Evolutionary conservation across 2,888 invertebrate genomes (phyloP).

Genomic region (Drepana falcataria): DNA sequence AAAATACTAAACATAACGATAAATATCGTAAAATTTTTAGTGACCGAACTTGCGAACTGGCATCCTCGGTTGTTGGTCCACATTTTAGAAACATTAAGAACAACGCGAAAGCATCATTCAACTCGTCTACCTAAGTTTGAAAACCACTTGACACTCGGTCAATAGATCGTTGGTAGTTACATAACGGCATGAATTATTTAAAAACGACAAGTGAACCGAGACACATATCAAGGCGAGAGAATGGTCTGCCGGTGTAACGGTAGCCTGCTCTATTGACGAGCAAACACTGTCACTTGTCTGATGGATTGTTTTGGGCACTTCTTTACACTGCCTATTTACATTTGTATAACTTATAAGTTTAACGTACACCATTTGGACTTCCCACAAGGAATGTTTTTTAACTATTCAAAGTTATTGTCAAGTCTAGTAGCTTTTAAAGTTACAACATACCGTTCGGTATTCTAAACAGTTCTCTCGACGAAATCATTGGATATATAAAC

Average conservation of each 20-base stretch:
- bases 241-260: background rate
- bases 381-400: conserved; percentile 8
- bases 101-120: no score
- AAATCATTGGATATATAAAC: no score
- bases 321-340: conserved; percentile 13
- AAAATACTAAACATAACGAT: no score
- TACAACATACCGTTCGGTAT: background rate
- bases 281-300: conserved; percentile 24
- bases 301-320: conserved; percentile 35
- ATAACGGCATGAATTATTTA: background rate
- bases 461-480: background rate
- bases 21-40: no score
- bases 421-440: background rate
- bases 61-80: no score
- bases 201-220: background rate
- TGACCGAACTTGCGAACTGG: no score
- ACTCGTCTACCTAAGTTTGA: no score
- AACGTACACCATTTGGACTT: conserved; percentile 6
- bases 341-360: conserved; percentile 8
- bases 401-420: background rate
- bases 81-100: no score
- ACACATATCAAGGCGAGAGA: background rate
- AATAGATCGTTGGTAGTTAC: background rate
- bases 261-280: conserved; percentile 17
- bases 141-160: background rate